Conservation (phyloP, 2,888 invertebrate genomes). For the Myopa tessellatipennis region DNA sequence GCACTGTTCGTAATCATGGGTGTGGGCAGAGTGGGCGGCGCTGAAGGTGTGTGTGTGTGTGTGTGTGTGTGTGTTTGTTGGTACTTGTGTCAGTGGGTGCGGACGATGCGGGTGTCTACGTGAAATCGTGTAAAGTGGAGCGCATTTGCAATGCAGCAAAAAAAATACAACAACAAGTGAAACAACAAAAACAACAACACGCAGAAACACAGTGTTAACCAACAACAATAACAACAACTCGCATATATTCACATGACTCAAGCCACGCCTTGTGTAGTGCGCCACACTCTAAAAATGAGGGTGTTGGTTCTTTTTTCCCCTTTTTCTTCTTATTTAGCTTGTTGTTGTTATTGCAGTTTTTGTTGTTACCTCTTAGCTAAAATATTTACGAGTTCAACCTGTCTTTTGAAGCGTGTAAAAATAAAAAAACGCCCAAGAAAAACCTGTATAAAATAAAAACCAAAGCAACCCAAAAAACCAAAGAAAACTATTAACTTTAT, state of each 20-base stretch:
- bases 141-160: conserved; percentile 31
- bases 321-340: too few relatives aligned
- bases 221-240: background rate
- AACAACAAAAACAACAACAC: conserved; percentile 2
- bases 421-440: too few relatives aligned
- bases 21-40: conserved; percentile 62
- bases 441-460: too few relatives aligned
- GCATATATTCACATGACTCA: conserved; percentile 11
- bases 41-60: conserved; percentile 46
- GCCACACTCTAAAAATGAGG: too few relatives aligned
- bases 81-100: background rate
- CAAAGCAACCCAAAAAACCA: too few relatives aligned
- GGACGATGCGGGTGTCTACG: background rate
- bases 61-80: conserved; percentile 11
- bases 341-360: too few relatives aligned
- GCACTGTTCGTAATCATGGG: conserved; percentile 48
- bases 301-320: too few relatives aligned
- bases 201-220: background rate
- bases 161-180: background rate
- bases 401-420: too few relatives aligned
- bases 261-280: conserved; percentile 28
- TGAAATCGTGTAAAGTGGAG: conserved; percentile 36
- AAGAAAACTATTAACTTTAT: too few relatives aligned
- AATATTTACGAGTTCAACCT: too few relatives aligned
- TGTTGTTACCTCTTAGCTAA: too few relatives aligned